phyloP scores from a whole-genome alignment of 2,888 invertebrate species.

The Nemotelus pantherinus region DNA sequence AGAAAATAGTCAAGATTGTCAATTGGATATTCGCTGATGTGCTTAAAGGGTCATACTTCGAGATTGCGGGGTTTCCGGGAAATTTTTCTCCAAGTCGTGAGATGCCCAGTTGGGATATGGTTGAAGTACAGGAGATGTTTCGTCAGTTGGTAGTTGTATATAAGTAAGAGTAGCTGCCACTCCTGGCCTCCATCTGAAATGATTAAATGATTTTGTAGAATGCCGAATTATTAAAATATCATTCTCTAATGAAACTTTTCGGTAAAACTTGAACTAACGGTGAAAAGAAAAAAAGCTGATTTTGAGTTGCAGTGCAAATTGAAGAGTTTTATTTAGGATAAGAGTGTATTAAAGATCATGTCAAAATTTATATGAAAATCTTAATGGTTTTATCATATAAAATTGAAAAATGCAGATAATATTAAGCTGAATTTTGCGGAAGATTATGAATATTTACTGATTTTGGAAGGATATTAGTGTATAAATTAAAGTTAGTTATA shows the following conservation, averaged over 20 bases:
- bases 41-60: background rate
- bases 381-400: too few species aligned
- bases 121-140: constrained; percentile 76
- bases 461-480: too few species aligned
- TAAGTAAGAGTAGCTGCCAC: constrained; percentile 77
- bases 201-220: background rate
- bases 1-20: too few species aligned
- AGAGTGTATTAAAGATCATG: too few species aligned
- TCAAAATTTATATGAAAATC: too few species aligned
- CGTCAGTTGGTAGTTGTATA: constrained; percentile 67
- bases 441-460: too few species aligned
- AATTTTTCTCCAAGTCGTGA: constrained; percentile 14
- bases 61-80: background rate
- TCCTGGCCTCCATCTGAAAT: constrained; percentile 72
- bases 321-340: background rate
- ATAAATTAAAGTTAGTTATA: too few species aligned
- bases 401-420: too few species aligned
- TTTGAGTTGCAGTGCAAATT: background rate
- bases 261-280: background rate
- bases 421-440: too few species aligned
- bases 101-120: constrained; percentile 83
- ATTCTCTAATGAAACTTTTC: background rate
- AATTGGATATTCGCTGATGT: too few species aligned
- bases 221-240: background rate
- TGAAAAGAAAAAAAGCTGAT: background rate